phyloP scores from a whole-genome alignment of 2,888 invertebrate genomes.

The Lasioglossum malachurum region DNA sequence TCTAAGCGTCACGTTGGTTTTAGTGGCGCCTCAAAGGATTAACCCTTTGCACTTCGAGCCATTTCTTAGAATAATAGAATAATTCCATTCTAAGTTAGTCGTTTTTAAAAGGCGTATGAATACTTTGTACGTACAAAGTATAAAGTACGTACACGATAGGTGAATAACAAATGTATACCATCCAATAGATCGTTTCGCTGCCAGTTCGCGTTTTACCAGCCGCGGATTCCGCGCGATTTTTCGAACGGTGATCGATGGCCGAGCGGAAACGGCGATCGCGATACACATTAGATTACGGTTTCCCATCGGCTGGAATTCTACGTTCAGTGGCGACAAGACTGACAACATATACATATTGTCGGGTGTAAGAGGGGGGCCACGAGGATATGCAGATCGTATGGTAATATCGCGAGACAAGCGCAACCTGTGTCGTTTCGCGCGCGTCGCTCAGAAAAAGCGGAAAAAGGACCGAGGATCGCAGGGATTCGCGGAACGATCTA shows the following conservation, averaged over 20 bases:
- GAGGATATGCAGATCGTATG: constrained; percentile 83
- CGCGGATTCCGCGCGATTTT: not conserved
- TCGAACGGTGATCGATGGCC: not conserved
- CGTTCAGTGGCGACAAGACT: constrained; percentile 31
- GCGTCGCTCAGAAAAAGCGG: not conserved
- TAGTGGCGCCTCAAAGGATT: no score
- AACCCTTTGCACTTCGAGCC: no score
- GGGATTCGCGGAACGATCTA: constrained; percentile 34
- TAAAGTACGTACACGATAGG: no score
- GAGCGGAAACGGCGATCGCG: constrained; percentile 21
- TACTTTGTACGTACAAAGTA: no score
- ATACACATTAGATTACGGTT: constrained; percentile 18
- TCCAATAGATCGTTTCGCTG: not conserved
- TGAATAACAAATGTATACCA: not conserved
- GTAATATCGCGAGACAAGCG: constrained; percentile 80
- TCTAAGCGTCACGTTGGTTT: not conserved
- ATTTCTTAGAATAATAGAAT: no score
- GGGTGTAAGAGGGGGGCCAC: constrained; percentile 22
- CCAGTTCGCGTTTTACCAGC: not conserved
- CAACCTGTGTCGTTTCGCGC: constrained; percentile 70
- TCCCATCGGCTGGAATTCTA: constrained; percentile 50
- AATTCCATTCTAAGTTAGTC: no score
- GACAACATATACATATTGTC: constrained; percentile 56
- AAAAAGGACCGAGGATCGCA: constrained; percentile 29
- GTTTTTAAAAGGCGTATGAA: no score